Evolutionary conservation across 2,888 invertebrate genomes (phyloP).

Genomic region (Diarsia rubi): DNA sequence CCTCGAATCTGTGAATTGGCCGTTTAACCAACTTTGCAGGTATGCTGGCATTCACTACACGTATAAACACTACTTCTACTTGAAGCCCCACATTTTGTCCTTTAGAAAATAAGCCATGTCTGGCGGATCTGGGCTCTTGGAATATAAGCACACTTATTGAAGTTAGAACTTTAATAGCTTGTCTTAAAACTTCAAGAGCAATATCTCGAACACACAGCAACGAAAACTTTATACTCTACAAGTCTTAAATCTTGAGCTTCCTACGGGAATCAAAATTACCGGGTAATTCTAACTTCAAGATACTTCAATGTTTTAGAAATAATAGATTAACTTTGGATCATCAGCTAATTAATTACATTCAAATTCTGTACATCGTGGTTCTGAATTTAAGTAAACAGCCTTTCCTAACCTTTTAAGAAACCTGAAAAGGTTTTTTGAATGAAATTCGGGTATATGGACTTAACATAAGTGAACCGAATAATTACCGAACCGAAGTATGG

Average conservation of each 20-base stretch:
- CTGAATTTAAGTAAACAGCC: background rate
- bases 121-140: no score
- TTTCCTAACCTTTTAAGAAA: background rate
- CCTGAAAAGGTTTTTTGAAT: background rate
- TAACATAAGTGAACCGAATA: background rate
- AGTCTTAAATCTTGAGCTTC: conserved; percentile 33
- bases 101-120: no score
- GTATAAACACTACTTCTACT: no score
- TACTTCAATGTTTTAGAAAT: conserved; percentile 11
- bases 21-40: no score
- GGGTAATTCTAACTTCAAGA: conserved; percentile 5
- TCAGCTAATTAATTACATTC: background rate
- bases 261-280: conserved; percentile 21
- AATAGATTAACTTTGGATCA: conserved; percentile 4
- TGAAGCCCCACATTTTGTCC: no score
- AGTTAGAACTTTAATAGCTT: background rate
- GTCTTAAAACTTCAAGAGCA: conserved; percentile 14
- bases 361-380: background rate
- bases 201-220: conserved; percentile 25
- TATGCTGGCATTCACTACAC: no score
- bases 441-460: background rate
- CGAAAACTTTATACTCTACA: conserved; percentile 33
- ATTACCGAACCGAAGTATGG: background rate
- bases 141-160: background rate
- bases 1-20: no score